Evolutionary conservation across 2,797 vertebrate genomes (phyloP), one percentile per base, ranked within the genome.

Genomic region (Botia kubotai): DNA sequence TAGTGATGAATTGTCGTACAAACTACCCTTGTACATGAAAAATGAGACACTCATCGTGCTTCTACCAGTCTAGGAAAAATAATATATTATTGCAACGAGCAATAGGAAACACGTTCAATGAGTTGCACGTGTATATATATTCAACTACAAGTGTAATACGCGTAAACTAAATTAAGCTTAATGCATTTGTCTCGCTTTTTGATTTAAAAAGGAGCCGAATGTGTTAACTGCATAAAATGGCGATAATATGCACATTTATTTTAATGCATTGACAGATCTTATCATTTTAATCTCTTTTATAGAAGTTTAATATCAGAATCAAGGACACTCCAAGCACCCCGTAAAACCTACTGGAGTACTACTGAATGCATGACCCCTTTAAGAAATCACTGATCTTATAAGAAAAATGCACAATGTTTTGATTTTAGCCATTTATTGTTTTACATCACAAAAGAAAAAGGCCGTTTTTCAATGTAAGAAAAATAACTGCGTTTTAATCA

Each of bases 341-440:
- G 6, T 39, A 6, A 39, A 39, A 39, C 36, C 36, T 39, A 39
- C 36, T 39, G 36, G 36, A 6, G 36, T 39, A 39, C 6, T 7
- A 39, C 36, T 46, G 43, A 46, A 10, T 46, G 43, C 2, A 10
- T 46, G 10, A 46, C 43, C 43, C 46, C 46, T 48, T 48, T 48
- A 48, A 48, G 46, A 13, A 48, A 48, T 48, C 46, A 1, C 3
- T 58, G 21, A 12, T 12, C 14, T 29, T 17, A 26, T 16, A 77
- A 11, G 71, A 70, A 58, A 39, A 39, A 14, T 23, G 6, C 67
- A 77, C 21, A 57, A 26, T 11, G 65, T 82, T 79, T 48, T 50
- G 79, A 89, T 89, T 88, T 91, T 90, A 90, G 89, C 89, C 88
- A 89, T 95, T 95, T 95, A 95, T 95, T 94, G 88, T 92, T 88